Percentiles rank a stretch among this genome's conserved stretches.
Evolutionary conservation across 2,888 invertebrate species (phyloP).

Genomic region (Scaptomyza cyrtandrae): DNA sequence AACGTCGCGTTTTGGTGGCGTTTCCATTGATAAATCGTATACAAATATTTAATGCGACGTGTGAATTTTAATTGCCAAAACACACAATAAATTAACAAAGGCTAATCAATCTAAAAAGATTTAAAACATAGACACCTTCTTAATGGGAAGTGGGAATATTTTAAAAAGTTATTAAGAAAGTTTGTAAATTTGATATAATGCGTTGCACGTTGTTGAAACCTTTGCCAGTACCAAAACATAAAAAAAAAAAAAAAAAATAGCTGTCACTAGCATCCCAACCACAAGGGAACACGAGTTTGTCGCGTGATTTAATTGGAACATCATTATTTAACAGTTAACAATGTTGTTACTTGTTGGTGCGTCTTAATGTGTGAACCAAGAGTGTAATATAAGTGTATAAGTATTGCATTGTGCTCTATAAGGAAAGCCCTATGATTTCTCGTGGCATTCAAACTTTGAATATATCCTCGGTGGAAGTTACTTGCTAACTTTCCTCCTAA

Average conservation of each 20-base stretch:
- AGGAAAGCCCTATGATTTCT: no score
- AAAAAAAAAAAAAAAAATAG: background rate
- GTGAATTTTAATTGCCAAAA: slow-evolving; percentile 31
- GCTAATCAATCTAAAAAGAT: slow-evolving; percentile 2
- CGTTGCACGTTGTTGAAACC: slow-evolving; percentile 10
- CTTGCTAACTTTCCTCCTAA: no score
- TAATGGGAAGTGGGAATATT: background rate
- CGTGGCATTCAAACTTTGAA: no score
- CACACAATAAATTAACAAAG: slow-evolving; percentile 19
- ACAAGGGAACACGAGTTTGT: slow-evolving; percentile 41
- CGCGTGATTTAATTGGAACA: slow-evolving; percentile 48
- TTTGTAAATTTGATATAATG: slow-evolving; percentile 22
- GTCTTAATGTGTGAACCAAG: background rate
- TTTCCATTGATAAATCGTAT: slow-evolving; percentile 63
- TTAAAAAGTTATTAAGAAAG: slow-evolving; percentile 5
- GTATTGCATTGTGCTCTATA: background rate
- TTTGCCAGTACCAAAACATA: slow-evolving; percentile 1
- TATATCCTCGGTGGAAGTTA: no score
- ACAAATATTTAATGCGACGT: slow-evolving; percentile 18
- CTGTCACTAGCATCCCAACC: slow-evolving; percentile 20
- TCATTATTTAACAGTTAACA: background rate
- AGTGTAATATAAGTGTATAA: background rate
- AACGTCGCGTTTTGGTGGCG: slow-evolving; percentile 65
- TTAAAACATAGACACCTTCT: background rate
- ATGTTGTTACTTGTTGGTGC: slow-evolving; percentile 19